Evolutionary conservation across 2,113 vertebrate species (phyloP), one percentile per base, ranked within the genome.

Genomic region (Cathartes aura): DNA sequence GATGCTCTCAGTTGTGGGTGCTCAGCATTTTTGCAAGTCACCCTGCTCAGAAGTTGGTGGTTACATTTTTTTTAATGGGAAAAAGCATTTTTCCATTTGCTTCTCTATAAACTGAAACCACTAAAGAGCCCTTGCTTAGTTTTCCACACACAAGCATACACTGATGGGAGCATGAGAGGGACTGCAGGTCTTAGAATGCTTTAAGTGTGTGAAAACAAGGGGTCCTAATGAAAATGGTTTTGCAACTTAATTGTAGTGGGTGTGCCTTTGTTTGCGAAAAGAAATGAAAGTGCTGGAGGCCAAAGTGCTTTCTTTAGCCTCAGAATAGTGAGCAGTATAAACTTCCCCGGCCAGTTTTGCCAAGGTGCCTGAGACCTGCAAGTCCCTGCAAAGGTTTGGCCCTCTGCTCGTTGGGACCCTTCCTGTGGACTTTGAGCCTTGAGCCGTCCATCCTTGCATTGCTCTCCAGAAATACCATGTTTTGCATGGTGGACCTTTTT

Each of bases 231-330:
- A 94, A 96, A 93, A 94, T 42, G 26, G 40, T 72, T 95, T 95
- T 93, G 93, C 87, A 91, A 9, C 89, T 95, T 95, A 93, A 94
- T 96, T 96, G 89, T 93, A 45, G 75, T 84, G 94, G 96, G 95
- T 84, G 94, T 92, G 87, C 63, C 76, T 89, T 97, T 97, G 89
- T 95, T 97, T 92, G 93, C 26, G 1, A 82, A 87, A 58, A 97
- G 90, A 92, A 94, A 94, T 75, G 76, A 88, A 96, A 93, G 84
- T 72, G 88, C 92, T 88, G 89, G 92, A 96, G 91, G 93, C 89
- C 23, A 8, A 83, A 96, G 95, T 50, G 91, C 79, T 97, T 82
- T 42, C 81, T 93, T 76, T 85, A 62, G 50, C 67, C 94, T 70
- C 27, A 2, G 58, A 87, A 9, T 0, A 52, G 73, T 3, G 19